Evolutionary conservation across 2,113 vertebrate species (phyloP).

Genomic region (Microcebus griseorufus): DNA sequence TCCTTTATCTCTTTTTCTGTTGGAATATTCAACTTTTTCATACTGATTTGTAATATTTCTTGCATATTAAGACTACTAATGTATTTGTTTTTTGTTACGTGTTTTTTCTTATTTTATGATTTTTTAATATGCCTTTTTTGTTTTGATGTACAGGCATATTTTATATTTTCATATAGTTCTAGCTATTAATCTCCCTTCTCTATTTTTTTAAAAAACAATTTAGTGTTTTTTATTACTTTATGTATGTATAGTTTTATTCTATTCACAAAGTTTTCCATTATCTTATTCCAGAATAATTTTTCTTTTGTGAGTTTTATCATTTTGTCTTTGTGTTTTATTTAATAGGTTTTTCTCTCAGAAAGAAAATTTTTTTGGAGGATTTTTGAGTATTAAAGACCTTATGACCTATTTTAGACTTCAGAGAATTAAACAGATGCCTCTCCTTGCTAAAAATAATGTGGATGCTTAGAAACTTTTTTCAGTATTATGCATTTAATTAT

Average conservation of each 20-base stretch:
- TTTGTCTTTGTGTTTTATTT: constrained; percentile 9
- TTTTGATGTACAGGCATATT: not conserved
- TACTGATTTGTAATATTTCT: not conserved
- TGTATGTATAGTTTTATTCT: not conserved
- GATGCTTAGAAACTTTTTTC: constrained; percentile 16
- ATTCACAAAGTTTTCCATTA: not conserved
- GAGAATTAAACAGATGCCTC: constrained; percentile 26
- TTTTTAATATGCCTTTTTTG: not conserved
- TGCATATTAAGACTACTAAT: not conserved
- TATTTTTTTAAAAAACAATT: not conserved
- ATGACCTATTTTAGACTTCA: constrained; percentile 42
- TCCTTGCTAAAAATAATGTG: constrained; percentile 47
- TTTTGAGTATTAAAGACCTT: constrained; percentile 32
- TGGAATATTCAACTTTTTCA: constrained; percentile 30
- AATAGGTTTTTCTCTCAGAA: not conserved
- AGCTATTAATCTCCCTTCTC: not conserved
- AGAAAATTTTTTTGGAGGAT: not conserved
- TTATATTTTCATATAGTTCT: constrained; percentile 24
- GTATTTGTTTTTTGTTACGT: not conserved
- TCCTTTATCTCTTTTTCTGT: not conserved
- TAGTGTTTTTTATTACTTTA: not conserved
- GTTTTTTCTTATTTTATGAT: not conserved
- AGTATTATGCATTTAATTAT: constrained; percentile 28
- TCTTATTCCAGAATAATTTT: constrained; percentile 34
- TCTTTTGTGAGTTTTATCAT: constrained; percentile 10